Conservation (phyloP, 2,888 invertebrate species). For the Caradrina kadenii region DNA sequence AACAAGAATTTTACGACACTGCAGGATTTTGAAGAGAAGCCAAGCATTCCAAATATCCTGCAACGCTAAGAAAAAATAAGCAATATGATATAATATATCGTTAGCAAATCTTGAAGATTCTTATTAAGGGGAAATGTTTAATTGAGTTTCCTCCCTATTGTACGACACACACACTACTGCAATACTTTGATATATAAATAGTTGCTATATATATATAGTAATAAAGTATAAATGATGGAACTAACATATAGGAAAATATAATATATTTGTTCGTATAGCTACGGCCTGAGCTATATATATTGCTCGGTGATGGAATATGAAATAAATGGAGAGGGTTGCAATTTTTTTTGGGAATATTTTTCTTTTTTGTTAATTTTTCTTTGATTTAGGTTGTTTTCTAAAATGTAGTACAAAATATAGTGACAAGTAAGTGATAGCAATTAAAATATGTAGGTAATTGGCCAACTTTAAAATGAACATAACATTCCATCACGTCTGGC, state of each 20-base stretch:
- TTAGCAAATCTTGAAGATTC: constrained; percentile 64
- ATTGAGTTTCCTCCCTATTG: constrained; percentile 80
- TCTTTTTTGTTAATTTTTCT: no score
- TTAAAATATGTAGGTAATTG: neutral
- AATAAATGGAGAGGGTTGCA: constrained; percentile 68
- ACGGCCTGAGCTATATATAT: constrained; percentile 86
- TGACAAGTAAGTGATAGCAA: neutral
- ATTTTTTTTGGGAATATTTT: constrained; percentile 9
- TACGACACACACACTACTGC: constrained; percentile 58
- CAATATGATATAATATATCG: constrained; percentile 35
- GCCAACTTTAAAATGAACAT: no score
- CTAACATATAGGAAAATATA: constrained; percentile 90
- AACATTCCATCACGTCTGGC: no score
- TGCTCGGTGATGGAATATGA: constrained; percentile 77
- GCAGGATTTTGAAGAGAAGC: neutral
- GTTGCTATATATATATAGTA: constrained; percentile 85
- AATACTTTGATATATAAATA: constrained; percentile 78
- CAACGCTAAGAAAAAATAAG: constrained; percentile 42
- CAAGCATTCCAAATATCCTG: constrained; percentile 28
- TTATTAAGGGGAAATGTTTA: constrained; percentile 87
- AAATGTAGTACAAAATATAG: no score
- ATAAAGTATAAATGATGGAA: constrained; percentile 91
- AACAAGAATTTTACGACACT: constrained; percentile 2
- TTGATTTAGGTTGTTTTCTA: no score
- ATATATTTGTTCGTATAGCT: constrained; percentile 89